Evolutionary conservation across 1,140 invertebrate species (phyloP), one percentile per base, ranked within the genome.

Genomic region (Bradynema listronoti): DNA sequence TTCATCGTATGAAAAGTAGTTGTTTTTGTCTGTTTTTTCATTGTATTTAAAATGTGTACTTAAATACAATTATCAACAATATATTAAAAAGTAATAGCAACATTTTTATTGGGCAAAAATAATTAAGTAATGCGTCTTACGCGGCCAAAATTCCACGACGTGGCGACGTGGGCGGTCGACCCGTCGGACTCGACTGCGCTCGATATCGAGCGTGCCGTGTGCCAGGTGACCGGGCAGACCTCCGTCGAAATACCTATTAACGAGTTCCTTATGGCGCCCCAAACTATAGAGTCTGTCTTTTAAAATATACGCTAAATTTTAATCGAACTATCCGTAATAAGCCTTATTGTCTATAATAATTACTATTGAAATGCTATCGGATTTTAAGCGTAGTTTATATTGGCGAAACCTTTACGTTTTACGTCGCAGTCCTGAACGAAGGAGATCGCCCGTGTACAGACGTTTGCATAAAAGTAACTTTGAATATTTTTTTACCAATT

Each of bases 391-490:
- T n/a, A n/a, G n/a, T n/a, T 68, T 88, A 88, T 79, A 78, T 89
- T 25, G 94, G 94, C 19, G 93, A 97, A 84, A 96, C 90, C 24
- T 97, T 97, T 82, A 90, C 91, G 1, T 91, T 91, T 79, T 96
- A 94, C 77, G 86, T 98, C 50, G 92, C 89, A 82, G 88, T 97
- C 46, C 89, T 94, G 73, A 97, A 96, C 83, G 89, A 92, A 77
- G 91, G 89, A 53, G 84, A 84, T 61, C 85, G 89, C 7, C 80
- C 78, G 55, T 72, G 69, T 11, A 86, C 87, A 65, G 85, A 89
- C 81, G 87, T 92, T 19, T 84, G 82, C 19, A 85, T 91, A 1
- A 90, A 90, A 80, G 85, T 86, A 77, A 77, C 67, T 75, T 49
- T 4, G 36, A 39, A n/a, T n/a, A n/a, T n/a, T n/a, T n/a, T n/a